Percentiles rank a stretch among this genome's conserved stretches.
Conservation (phyloP, 2,888 invertebrate species). For the Pyrocoelia pectoralis region DNA sequence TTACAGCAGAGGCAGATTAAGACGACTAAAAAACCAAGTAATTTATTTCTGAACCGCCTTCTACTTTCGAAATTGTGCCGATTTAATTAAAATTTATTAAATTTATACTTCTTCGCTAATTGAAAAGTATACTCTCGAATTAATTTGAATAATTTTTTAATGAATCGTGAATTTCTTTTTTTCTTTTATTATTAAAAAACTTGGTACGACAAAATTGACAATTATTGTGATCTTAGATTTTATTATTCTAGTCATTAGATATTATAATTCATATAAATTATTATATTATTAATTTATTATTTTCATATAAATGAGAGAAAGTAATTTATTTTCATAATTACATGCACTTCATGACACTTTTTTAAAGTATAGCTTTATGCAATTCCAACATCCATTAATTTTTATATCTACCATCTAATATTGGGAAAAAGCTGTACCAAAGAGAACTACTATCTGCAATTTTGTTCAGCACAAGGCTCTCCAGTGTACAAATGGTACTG, state of each 20-base stretch:
- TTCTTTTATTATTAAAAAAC: background rate
- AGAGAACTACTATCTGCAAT: too few species aligned
- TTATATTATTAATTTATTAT: background rate
- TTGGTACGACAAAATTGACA: background rate
- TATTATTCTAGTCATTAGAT: conserved; percentile 7
- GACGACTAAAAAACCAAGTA: conserved; percentile 20
- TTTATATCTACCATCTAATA: too few species aligned
- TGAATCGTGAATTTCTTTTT: background rate
- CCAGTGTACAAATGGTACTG: too few species aligned
- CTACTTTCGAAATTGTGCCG: conserved; percentile 18
- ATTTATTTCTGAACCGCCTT: conserved; percentile 20
- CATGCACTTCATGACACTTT: too few species aligned
- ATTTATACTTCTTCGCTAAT: conserved; percentile 9
- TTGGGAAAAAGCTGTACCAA: background rate
- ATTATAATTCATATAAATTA: background rate
- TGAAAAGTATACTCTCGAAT: background rate
- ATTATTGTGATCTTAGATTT: background rate
- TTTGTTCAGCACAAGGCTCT: too few species aligned
- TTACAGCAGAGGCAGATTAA: conserved; percentile 25
- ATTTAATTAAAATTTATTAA: conserved; percentile 22
- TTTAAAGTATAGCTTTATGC: too few species aligned
- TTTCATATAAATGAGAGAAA: background rate
- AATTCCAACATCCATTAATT: background rate
- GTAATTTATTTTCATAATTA: too few species aligned
- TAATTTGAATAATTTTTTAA: conserved; percentile 4